These are phyloP conservation scores for Lucifuga dentata DNA, from an alignment of 2,113 vertebrate genomes.

Conservation along the genomic window DNA sequence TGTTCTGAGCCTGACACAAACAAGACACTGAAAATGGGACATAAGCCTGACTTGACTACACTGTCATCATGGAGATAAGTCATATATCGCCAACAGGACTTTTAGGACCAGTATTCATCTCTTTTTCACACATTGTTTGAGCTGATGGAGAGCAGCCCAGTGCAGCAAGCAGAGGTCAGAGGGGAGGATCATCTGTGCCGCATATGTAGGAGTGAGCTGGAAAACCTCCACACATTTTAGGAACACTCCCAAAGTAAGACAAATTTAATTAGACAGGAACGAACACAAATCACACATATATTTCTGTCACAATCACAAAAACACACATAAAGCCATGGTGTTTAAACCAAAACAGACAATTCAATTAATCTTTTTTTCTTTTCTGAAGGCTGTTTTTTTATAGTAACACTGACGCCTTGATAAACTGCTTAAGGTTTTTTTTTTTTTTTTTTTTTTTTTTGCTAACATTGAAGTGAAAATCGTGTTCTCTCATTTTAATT, in stretches of 20 bases:
- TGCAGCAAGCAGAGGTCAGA: conserved; percentile 19
- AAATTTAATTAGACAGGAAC: conserved; percentile 22
- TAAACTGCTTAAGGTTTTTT: too few relatives aligned
- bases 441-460: too few relatives aligned
- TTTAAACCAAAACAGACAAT: conserved; percentile 9
- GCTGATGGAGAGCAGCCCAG: conserved; percentile 15
- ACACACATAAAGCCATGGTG: conserved; percentile 1
- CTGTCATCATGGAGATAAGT: conserved; percentile 1
- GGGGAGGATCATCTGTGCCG: background rate
- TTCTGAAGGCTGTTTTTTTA: conserved; percentile 24
- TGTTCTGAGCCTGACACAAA: background rate
- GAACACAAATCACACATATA: background rate
- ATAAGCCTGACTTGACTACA: background rate
- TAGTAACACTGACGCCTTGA: conserved; percentile 21
- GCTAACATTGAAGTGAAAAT: background rate
- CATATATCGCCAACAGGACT: background rate
- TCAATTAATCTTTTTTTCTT: conserved; percentile 25
- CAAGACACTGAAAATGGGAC: background rate
- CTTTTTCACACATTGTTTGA: conserved; percentile 23
- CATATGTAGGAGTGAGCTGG: conserved; percentile 26
- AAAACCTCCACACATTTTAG: conserved; percentile 10
- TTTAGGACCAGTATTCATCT: conserved; percentile 1
- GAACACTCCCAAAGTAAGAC: conserved; percentile 10
- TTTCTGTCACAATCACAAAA: conserved; percentile 2
- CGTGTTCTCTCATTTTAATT: conserved; percentile 7